Evolutionary conservation across 2,888 invertebrate genomes (phyloP), one percentile per base, ranked within the genome.

Genomic region (Endomychus coccineus): DNA sequence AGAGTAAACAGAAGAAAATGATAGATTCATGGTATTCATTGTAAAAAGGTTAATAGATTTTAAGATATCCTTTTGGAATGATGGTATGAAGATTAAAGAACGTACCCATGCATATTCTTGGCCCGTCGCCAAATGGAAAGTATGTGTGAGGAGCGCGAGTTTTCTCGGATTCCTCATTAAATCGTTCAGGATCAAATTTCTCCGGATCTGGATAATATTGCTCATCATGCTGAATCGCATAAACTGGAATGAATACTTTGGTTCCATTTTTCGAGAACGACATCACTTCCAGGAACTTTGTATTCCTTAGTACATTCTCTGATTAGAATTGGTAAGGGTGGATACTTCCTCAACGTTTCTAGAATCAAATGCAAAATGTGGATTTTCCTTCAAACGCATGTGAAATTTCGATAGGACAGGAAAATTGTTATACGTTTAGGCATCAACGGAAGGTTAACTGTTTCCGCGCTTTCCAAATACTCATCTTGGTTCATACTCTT

Each of bases 271-370:
- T 59, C 55, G 7, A 67, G 43, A 1, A 49, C 42, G 1, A 56
- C 34, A 2, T 60, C 47, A 0, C 55, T 54, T 5, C 46, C 54
- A 1, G 62, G 60, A 7, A 62, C 29, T 6, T 27, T 40, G 42
- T 58, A 64, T n/a, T 45, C 32, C 27, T 50, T 45, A 4, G 44
- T 51, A 34, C 51, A 48, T 10, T 42, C 17, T 16, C 56, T 34
- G 13, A 39, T 34, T 10, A 56, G 13, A 2, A 49, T 16, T 2
- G 52, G 40, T 2, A 55, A 45, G 2, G 62, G 55, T 5, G 66
- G 61, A 36, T 59, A 59, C 25, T 56, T 48, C 16, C 67, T 46
- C 11, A 66, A 44, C 1, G 62, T 58, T 50, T 67, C 66, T 58
- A 51, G 29, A 48, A 52, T 30, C 17, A 32, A 12, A 25, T 17